Conservation (phyloP, 1,140 invertebrate genomes). For the Xylocopa sonorina region DNA sequence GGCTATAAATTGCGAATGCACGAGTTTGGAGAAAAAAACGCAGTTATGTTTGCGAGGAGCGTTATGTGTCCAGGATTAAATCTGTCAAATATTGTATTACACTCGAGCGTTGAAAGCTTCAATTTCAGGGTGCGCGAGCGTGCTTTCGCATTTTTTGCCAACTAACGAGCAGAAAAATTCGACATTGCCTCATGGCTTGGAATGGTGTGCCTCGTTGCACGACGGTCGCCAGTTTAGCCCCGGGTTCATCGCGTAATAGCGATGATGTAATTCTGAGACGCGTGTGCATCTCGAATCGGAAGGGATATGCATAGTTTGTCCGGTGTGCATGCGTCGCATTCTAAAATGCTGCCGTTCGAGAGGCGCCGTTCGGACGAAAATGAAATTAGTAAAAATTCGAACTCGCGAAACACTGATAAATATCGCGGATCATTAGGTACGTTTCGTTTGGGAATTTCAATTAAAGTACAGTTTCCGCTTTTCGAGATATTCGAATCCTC, state of each 20-base stretch:
- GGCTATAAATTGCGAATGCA: too few species aligned
- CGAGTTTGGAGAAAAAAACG: too few species aligned
- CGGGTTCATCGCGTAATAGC: conserved; percentile 29
- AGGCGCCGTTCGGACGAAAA: neutral
- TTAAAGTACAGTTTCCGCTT: neutral
- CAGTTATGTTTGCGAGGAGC: too few species aligned
- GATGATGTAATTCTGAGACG: conserved; percentile 42
- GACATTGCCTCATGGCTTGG: neutral
- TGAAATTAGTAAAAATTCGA: neutral
- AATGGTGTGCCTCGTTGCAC: neutral
- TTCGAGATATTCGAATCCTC: too few species aligned
- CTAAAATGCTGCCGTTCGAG: neutral
- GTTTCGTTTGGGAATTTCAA: too few species aligned
- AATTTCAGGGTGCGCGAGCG: neutral
- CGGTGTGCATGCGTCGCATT: neutral
- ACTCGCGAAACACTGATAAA: neutral
- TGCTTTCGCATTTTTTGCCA: too few species aligned
- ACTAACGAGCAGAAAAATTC: neutral
- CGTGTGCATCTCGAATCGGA: conserved; percentile 1
- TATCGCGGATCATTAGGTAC: neutral
- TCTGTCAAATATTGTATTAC: neutral
- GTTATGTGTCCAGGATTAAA: neutral
- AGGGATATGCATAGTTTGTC: neutral
- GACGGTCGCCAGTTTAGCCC: neutral
- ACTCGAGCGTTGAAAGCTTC: neutral